A percentile compares a stretch with the other conserved stretches of the same genome.
Evolutionary conservation across 2,113 vertebrate species (phyloP).

Genomic region (Mastomys natalensis): DNA sequence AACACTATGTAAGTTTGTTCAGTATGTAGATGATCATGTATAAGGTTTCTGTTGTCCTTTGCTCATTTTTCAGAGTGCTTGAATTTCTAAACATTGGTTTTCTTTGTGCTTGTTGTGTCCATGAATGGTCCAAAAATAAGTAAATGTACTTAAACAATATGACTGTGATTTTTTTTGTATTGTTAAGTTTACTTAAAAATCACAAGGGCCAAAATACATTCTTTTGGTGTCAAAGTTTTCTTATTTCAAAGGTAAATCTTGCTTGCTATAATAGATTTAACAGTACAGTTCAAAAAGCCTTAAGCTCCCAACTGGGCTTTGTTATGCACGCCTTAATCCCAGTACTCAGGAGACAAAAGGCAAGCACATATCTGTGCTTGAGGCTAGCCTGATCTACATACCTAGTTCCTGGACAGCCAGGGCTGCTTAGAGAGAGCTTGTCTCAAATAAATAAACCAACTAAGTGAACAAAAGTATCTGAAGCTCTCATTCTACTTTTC

Average conservation of each 20-base stretch:
- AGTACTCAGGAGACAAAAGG: neutral
- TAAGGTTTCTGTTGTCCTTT: neutral
- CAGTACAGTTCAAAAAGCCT: neutral
- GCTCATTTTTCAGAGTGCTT: neutral
- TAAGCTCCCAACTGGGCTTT: neutral
- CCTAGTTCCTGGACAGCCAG: neutral
- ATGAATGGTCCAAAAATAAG: slow-evolving; percentile 21
- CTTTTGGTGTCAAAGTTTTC: slow-evolving; percentile 21
- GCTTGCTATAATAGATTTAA: slow-evolving; percentile 35
- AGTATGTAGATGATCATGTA: neutral
- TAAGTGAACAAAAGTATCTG: neutral
- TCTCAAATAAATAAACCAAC: neutral
- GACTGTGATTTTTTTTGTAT: neutral
- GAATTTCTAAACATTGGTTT: neutral
- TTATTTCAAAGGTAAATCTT: slow-evolving; percentile 55
- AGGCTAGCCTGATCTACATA: neutral
- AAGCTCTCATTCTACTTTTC: neutral
- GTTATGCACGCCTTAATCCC: neutral
- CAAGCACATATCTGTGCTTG: neutral
- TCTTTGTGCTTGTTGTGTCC: neutral
- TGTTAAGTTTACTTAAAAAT: slow-evolving; percentile 51
- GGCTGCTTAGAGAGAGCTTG: neutral
- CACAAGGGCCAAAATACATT: neutral
- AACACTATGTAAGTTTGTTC: slow-evolving; percentile 94
- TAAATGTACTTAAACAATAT: slow-evolving; percentile 26